Conservation (phyloP, 1,140 invertebrate species). For the Hylyphantes graminicola region DNA sequence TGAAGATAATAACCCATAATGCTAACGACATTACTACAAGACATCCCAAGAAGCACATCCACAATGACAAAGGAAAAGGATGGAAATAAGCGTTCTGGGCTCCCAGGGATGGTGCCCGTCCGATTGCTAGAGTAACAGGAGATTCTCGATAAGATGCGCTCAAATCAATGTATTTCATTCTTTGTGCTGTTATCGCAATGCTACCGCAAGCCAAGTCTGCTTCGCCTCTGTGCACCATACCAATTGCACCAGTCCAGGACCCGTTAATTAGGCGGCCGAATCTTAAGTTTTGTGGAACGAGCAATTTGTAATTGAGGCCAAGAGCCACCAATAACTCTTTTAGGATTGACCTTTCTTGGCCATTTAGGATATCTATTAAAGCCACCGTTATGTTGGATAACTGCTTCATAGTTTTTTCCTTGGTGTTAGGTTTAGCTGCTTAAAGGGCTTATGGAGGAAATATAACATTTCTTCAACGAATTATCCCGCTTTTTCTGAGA, state of each 20-base stretch:
- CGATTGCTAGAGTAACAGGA: slow-evolving; percentile 19
- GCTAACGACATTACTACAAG: not conserved
- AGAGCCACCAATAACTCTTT: no score
- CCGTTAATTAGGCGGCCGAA: not conserved
- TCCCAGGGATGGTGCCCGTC: not conserved
- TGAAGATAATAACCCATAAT: not conserved
- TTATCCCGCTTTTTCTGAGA: no score
- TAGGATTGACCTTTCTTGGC: no score
- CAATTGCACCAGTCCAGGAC: slow-evolving; percentile 29
- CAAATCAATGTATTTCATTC: not conserved
- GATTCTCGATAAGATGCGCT: slow-evolving; percentile 6
- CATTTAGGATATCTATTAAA: no score
- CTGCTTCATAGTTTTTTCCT: no score
- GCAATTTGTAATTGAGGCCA: no score
- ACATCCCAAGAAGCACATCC: not conserved
- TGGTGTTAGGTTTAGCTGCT: no score
- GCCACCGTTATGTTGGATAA: no score
- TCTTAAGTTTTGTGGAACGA: no score
- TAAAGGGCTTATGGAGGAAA: no score
- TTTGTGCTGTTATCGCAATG: slow-evolving; percentile 11
- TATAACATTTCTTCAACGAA: no score
- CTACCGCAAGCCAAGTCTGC: slow-evolving; percentile 26
- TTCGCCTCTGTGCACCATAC: slow-evolving; percentile 22
- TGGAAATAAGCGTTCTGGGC: not conserved
- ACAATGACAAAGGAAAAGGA: slow-evolving; percentile 24